Base-by-base conservation (phyloP, 2,888 invertebrate species). In the Tubulanus polymorphus region DNA sequence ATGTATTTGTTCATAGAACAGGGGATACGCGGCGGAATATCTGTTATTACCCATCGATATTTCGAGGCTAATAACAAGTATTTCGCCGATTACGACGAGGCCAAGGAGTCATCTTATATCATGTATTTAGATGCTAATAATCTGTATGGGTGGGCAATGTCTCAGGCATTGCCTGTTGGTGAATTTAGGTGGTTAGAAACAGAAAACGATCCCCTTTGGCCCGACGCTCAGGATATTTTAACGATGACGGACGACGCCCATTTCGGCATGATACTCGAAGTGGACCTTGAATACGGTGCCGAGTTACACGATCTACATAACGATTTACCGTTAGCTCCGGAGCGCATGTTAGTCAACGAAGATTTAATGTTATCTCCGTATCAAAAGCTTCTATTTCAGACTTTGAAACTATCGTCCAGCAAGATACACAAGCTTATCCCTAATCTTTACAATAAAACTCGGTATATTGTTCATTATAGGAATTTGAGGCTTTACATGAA, bases 131-230 rank as follows among this genome's bases (percentile, higher is more conserved):
- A 41, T 41, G 41, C 41, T 8, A 41, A 41, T 41, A 41, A 41
- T 41, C 23, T 41, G 23, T 41, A 41, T 41, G 41, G 41, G 23
- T 8, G 23, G 6, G 5, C 41, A 45, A 57, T 59, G 59, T 27
- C 32, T 46, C 27, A 51, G 37, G 29, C 52, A 32, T 29, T 78
- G n/a, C 76, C 75, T 25, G 52, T 50, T 15, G 54, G 55, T 18
- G 54, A 57, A 20, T 75, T 75, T 59, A 54, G 64, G 51, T 78
- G 74, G 71, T 29, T 67, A 18, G 46, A 30, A 56, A 54, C 45
- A 15, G 48, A 55, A 29, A 28, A 57, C 51, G 53, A 35, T 64
- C 66, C 35, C 56, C n/a, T n/a, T n/a, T n/a, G n/a, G n/a, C n/a
- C n/a, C n/a, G n/a, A n/a, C n/a, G n/a, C n/a, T n/a, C 41, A n/a